Conservation (phyloP, 2,888 invertebrate genomes). For the Cheilosia scutellata region DNA sequence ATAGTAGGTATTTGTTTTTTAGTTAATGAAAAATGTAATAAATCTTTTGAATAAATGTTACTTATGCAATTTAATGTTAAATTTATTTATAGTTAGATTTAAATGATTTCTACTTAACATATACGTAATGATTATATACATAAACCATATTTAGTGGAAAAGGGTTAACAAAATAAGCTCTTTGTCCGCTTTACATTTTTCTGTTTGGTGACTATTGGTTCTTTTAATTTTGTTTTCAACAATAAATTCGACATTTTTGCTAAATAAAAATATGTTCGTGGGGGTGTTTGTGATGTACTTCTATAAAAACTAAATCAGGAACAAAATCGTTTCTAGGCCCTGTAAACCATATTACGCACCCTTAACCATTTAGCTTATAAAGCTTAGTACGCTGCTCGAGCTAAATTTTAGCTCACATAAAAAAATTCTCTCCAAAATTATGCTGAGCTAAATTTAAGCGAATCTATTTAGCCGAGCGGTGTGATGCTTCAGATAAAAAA, state of each 20-base stretch:
- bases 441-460: too few relatives aligned
- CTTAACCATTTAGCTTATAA: too few relatives aligned
- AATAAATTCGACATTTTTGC: conserved; percentile 52
- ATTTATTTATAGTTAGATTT: conserved; percentile 40
- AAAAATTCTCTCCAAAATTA: too few relatives aligned
- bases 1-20: conserved; percentile 5
- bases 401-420: too few relatives aligned
- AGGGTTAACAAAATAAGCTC: conserved; percentile 5
- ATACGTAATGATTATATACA: conserved; percentile 2
- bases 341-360: too few relatives aligned
- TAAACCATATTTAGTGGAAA: conserved; percentile 3
- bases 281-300: neutral
- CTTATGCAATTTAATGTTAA: conserved; percentile 34
- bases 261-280: neutral
- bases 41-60: conserved; percentile 23
- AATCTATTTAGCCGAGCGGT: too few relatives aligned
- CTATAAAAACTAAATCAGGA: too few relatives aligned
- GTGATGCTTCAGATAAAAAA: too few relatives aligned
- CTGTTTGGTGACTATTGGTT: conserved; percentile 38
- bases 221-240: conserved; percentile 38
- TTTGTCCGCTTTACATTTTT: neutral
- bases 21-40: conserved; percentile 23
- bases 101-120: conserved; percentile 21
- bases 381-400: too few relatives aligned
- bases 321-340: too few relatives aligned